These are phyloP conservation scores for Erebia epiphron DNA, from an alignment of 2,888 invertebrate species.

Conservation along the genomic window DNA sequence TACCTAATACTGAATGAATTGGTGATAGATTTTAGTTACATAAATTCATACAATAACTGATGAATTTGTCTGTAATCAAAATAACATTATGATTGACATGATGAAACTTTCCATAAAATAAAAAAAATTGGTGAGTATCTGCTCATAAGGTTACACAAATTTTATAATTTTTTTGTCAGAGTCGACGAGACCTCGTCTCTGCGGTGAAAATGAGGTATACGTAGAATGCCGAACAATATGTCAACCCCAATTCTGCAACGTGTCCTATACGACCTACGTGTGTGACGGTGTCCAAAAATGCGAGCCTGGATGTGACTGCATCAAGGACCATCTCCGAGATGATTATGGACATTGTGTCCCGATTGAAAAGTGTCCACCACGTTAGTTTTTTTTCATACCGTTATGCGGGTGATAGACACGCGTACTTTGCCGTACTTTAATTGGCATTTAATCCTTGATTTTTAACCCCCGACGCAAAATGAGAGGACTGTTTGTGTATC, in stretches of 20 bases:
- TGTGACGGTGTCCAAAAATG: conserved; percentile 39
- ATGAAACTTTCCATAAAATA: too few species aligned
- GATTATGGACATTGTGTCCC: conserved; percentile 49
- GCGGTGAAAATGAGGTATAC: conserved; percentile 45
- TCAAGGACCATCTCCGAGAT: conserved; percentile 47
- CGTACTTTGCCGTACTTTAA: too few species aligned
- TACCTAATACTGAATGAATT: too few species aligned
- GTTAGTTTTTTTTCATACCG: conserved; percentile 28
- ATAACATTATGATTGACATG: too few species aligned
- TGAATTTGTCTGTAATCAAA: too few species aligned
- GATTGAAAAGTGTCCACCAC: conserved; percentile 47
- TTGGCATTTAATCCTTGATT: too few species aligned
- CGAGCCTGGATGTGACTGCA: conserved; percentile 53
- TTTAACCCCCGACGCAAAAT: too few species aligned
- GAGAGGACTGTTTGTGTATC: too few species aligned
- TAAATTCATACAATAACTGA: too few species aligned
- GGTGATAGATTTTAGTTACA: too few species aligned
- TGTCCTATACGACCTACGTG: conserved; percentile 47
- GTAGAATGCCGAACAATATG: conserved; percentile 49
- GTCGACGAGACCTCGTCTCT: neutral
- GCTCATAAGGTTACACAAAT: neutral
- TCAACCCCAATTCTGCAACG: conserved; percentile 53
- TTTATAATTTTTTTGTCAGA: neutral
- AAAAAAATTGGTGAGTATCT: neutral
- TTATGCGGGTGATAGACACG: too few species aligned